Evolutionary conservation across 2,113 vertebrate genomes (phyloP).

Genomic region (Vicugna pacos): DNA sequence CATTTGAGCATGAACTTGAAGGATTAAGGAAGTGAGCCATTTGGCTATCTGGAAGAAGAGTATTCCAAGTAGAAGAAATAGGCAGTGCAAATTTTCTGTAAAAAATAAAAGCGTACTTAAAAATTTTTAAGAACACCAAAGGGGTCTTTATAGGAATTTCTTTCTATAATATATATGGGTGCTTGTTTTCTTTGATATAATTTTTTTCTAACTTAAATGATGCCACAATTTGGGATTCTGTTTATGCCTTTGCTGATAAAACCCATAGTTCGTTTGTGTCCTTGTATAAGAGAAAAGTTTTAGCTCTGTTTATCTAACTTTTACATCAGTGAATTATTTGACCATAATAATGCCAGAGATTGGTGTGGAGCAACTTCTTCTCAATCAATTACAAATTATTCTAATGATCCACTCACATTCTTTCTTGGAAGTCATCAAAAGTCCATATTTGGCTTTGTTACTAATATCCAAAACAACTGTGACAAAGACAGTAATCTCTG

Average conservation of each 20-base stretch:
- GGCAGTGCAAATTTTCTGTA: not conserved
- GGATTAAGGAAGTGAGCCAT: not conserved
- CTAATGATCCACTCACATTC: not conserved
- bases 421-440: constrained; percentile 37
- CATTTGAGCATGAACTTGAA: not conserved
- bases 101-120: not conserved
- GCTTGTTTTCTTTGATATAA: not conserved
- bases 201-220: not conserved
- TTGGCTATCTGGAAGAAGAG: not conserved
- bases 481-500: not conserved
- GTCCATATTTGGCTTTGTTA: not conserved
- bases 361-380: not conserved
- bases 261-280: not conserved
- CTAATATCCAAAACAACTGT: not conserved
- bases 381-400: not conserved
- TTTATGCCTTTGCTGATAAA: not conserved
- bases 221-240: not conserved
- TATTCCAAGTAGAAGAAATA: not conserved
- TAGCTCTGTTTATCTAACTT: not conserved
- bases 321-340: not conserved
- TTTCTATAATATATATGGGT: not conserved
- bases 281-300: not conserved
- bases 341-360: not conserved
- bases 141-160: not conserved
- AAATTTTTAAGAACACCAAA: not conserved